Evolutionary conservation across 2,888 invertebrate genomes (phyloP).

Genomic region (Plagiodera versicolora): DNA sequence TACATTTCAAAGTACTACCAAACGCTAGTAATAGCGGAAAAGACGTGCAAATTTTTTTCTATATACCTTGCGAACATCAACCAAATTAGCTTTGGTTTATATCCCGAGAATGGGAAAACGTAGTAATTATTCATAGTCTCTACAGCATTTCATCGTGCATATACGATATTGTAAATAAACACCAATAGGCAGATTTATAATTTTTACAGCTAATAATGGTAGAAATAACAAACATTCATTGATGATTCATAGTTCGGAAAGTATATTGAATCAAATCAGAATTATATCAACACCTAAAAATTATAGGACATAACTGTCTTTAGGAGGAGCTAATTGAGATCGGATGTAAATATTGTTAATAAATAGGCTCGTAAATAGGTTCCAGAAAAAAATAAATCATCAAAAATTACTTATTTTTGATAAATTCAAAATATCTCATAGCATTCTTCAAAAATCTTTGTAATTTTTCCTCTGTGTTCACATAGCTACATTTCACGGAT

Average conservation of each 20-base stretch:
- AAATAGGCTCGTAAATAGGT: constrained; percentile 8
- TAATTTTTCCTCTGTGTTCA: too few species aligned
- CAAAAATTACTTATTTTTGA: constrained; percentile 7
- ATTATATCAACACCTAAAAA: constrained; percentile 19
- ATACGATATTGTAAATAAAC: background rate
- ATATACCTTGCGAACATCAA: background rate
- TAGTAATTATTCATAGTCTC: background rate
- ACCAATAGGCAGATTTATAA: background rate
- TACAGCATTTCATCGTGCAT: background rate
- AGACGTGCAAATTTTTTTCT: too few species aligned
- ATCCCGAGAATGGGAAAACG: background rate
- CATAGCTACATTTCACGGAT: too few species aligned
- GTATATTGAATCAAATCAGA: background rate
- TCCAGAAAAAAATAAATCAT: constrained; percentile 25
- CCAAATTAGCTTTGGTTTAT: background rate
- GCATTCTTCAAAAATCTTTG: too few species aligned
- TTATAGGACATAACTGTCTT: constrained; percentile 14
- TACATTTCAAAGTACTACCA: too few species aligned
- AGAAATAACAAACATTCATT: constrained; percentile 26
- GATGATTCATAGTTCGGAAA: constrained; percentile 15
- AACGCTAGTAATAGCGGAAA: too few species aligned
- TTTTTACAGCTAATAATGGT: constrained; percentile 28
- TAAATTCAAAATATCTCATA: too few species aligned
- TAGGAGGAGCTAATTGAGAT: constrained; percentile 13
- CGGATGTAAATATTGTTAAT: constrained; percentile 17